Evolutionary conservation across 2,888 invertebrate species (phyloP).

Genomic region (Poecilobothrus nobilitatus): DNA sequence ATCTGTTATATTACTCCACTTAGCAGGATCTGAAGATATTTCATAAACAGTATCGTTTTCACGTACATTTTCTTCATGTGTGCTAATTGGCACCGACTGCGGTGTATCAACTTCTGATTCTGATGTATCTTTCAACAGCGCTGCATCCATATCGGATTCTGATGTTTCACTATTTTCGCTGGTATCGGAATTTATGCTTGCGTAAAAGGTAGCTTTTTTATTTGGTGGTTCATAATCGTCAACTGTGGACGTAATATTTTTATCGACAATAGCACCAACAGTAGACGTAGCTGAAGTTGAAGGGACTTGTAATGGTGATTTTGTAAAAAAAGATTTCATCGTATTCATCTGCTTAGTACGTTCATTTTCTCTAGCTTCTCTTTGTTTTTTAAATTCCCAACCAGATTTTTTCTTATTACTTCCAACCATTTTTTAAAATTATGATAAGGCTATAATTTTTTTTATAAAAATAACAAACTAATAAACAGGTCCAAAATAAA

Average conservation of each 20-base stretch:
- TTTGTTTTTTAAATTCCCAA: slow-evolving; percentile 11
- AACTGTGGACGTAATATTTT: slow-evolving; percentile 8
- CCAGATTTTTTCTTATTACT: slow-evolving; percentile 10
- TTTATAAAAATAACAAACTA: not conserved
- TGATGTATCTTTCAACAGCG: slow-evolving; percentile 8
- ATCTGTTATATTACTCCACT: slow-evolving; percentile 9
- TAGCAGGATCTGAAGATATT: slow-evolving; percentile 10
- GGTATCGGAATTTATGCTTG: slow-evolving; percentile 11
- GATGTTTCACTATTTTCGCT: slow-evolving; percentile 9
- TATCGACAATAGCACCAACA: slow-evolving; percentile 10
- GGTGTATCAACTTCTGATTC: slow-evolving; percentile 9
- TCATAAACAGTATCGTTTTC: slow-evolving; percentile 10
- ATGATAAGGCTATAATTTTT: slow-evolving; percentile 8
- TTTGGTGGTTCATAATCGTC: slow-evolving; percentile 10
- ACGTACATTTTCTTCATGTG: slow-evolving; percentile 8
- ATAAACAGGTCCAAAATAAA: slow-evolving; percentile 2
- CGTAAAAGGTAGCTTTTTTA: slow-evolving; percentile 10
- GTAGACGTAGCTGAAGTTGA: slow-evolving; percentile 11
- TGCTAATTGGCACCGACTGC: slow-evolving; percentile 7
- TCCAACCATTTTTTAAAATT: slow-evolving; percentile 11
- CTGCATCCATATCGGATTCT: slow-evolving; percentile 7
- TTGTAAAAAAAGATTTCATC: slow-evolving; percentile 10
- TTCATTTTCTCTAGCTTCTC: slow-evolving; percentile 10
- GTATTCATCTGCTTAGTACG: slow-evolving; percentile 11
- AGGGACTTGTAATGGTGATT: slow-evolving; percentile 8